phyloP scores from a whole-genome alignment of 2,113 vertebrate genomes.

The Chitala chitala region DNA sequence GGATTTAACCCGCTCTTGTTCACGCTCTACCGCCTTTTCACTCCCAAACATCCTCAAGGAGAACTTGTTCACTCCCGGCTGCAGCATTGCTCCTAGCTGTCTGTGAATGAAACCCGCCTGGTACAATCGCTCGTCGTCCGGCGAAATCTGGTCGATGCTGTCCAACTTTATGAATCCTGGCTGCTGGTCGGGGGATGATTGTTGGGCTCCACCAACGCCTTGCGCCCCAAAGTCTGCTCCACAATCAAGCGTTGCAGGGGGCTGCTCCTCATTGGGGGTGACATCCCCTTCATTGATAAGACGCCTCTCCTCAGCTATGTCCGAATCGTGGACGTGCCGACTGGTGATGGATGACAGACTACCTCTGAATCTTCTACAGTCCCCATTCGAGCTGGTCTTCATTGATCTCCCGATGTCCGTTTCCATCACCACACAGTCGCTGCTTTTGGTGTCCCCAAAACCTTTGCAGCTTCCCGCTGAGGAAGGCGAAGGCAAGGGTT shows the following conservation, averaged over 20 bases:
- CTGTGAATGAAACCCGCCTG: constrained; percentile 93
- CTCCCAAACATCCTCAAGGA: constrained; percentile 98
- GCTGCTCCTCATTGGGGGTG: constrained; percentile 54
- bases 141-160: constrained; percentile 75
- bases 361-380: constrained; percentile 85
- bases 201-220: constrained; percentile 43
- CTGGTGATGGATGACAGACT: constrained; percentile 87
- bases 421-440: constrained; percentile 55
- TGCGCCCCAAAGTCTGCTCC: constrained; percentile 57
- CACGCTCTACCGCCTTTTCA: constrained; percentile 94
- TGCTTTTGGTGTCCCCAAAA: constrained; percentile 56
- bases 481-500: constrained; percentile 73
- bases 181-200: constrained; percentile 58
- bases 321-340: constrained; percentile 69
- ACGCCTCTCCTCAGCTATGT: constrained; percentile 77
- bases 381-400: constrained; percentile 89
- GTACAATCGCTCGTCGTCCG: constrained; percentile 81
- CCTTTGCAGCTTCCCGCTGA: constrained; percentile 62
- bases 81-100: constrained; percentile 93
- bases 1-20: constrained; percentile 92
- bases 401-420: constrained; percentile 62
- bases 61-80: constrained; percentile 99
- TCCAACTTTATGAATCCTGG: constrained; percentile 82
- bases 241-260: constrained; percentile 65
- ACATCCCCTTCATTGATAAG: constrained; percentile 82